phyloP scores from a whole-genome alignment of 1,140 invertebrate genomes.

The Tetramorium alpestre region DNA sequence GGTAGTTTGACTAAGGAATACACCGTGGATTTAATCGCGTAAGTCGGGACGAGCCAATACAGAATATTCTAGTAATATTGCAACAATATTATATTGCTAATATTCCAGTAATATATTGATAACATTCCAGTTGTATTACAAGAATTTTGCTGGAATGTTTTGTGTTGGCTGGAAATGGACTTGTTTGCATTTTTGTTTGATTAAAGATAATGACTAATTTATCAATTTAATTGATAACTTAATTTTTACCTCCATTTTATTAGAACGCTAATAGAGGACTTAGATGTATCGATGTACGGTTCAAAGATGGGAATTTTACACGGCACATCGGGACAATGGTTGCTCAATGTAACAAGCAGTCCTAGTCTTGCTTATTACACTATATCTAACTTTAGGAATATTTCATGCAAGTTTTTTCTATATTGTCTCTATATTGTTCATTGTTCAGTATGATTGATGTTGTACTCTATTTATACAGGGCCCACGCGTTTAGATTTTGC shows the following conservation, averaged over 20 bases:
- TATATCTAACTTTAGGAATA: slow-evolving; percentile 68
- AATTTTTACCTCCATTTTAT: slow-evolving; percentile 35
- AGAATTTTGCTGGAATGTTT: too few species aligned
- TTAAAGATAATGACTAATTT: not conserved
- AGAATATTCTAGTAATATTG: too few species aligned
- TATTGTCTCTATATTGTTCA: not conserved
- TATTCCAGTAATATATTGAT: too few species aligned
- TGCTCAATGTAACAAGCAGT: slow-evolving; percentile 84
- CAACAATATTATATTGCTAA: too few species aligned
- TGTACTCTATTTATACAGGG: slow-evolving; percentile 66
- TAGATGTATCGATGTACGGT: slow-evolving; percentile 86
- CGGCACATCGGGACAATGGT: slow-evolving; percentile 86
- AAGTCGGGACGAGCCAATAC: slow-evolving; percentile 72
- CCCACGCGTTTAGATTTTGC: slow-evolving; percentile 69
- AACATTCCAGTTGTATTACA: too few species aligned
- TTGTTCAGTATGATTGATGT: not conserved
- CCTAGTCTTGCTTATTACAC: slow-evolving; percentile 64
- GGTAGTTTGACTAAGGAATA: slow-evolving; percentile 86
- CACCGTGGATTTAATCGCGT: slow-evolving; percentile 86
- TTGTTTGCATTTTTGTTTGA: too few species aligned
- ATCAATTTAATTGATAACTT: slow-evolving; percentile 1
- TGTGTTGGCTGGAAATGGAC: too few species aligned
- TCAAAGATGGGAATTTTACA: slow-evolving; percentile 87
- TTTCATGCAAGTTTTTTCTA: slow-evolving; percentile 63
- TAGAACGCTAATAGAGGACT: slow-evolving; percentile 82